Evolutionary conservation across 1,140 invertebrate genomes (phyloP), one percentile per base, ranked within the genome.

Genomic region (Trichonephila inaurata): DNA sequence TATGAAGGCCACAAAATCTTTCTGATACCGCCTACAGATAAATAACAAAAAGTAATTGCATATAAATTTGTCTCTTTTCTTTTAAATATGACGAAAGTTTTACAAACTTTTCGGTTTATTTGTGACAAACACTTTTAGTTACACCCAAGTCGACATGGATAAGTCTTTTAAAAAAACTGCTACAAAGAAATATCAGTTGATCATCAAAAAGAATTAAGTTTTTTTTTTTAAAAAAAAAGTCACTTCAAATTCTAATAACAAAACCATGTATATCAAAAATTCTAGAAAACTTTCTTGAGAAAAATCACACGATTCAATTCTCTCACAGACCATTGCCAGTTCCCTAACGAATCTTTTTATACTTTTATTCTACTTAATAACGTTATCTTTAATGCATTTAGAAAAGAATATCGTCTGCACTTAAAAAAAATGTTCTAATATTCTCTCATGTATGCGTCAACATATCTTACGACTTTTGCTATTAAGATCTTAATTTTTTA

Each of bases 401-500:
- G 60, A 64, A 87, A 61, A 87, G 60, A 87, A 33, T 61, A 33
- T 33, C 60, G 14, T 8, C 85, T 51, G 51, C 51, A 12, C 60
- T 12, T 8, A 87, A 58, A 61, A 61, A 61, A 61, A 28, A 28
- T 64, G 62, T 24, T n/a, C 19, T 85, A 85, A 24, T 85, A 58
- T 85, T 85, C 51, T 85, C 33, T 77, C 33, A 24, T 33, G 28
- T 24, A 61, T 33, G 60, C 60, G 60, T 87, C 60, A 40, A 87
- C 85, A 62, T 87, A 60, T 85, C 58, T 60, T 85, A 58, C 82
- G 58, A 87, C 60, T 62, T 62, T 86, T 86, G 58, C 60, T 62
- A 87, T 61, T 87, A 87, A 33, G 58, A 87, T 64, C 85, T 87
- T 61, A 87, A 87, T 87, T 87, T 87, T 87, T 61, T 61, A 64